A percentile compares a stretch with the other conserved stretches of the same genome.
Evolutionary conservation across 2,797 vertebrate species (phyloP).

Genomic region (Liparis tanakae): DNA sequence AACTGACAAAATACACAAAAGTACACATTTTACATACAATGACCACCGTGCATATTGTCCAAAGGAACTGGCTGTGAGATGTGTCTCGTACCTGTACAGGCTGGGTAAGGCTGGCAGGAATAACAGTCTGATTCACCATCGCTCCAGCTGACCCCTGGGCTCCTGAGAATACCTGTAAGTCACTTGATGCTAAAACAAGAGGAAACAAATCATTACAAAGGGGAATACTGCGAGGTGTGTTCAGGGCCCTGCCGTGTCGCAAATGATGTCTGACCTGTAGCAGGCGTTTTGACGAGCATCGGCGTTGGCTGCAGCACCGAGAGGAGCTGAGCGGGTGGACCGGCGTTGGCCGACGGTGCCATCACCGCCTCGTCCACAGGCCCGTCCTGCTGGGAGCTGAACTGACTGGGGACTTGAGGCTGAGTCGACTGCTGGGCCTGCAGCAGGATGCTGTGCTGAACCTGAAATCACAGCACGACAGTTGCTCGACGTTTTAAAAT

Average conservation of each 20-base stretch:
- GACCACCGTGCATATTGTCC: neutral
- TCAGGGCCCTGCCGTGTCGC: neutral
- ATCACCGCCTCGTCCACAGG: constrained; percentile 74
- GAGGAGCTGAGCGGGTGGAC: constrained; percentile 73
- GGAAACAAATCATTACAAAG: constrained; percentile 15
- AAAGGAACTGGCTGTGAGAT: neutral
- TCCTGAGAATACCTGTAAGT: constrained; percentile 83
- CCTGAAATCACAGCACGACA: constrained; percentile 69
- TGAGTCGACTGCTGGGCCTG: constrained; percentile 84
- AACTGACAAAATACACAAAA: neutral
- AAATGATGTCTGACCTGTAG: constrained; percentile 67
- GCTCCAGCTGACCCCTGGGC: constrained; percentile 75
- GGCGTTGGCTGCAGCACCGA: constrained; percentile 83
- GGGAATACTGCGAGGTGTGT: neutral
- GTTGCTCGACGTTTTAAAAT: neutral
- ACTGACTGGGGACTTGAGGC: constrained; percentile 80
- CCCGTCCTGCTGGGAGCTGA: constrained; percentile 84
- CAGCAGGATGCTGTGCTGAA: constrained; percentile 89
- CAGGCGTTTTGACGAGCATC: constrained; percentile 83
- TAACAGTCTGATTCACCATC: constrained; percentile 78
- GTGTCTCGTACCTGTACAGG: constrained; percentile 76
- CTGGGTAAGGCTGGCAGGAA: constrained; percentile 80
- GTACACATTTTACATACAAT: neutral
- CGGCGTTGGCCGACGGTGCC: constrained; percentile 62
- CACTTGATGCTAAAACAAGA: constrained; percentile 76